Percentiles rank a stretch among this genome's conserved stretches.
Conservation (phyloP, 2,797 vertebrate species). For the Sebastolobus altivelis region DNA sequence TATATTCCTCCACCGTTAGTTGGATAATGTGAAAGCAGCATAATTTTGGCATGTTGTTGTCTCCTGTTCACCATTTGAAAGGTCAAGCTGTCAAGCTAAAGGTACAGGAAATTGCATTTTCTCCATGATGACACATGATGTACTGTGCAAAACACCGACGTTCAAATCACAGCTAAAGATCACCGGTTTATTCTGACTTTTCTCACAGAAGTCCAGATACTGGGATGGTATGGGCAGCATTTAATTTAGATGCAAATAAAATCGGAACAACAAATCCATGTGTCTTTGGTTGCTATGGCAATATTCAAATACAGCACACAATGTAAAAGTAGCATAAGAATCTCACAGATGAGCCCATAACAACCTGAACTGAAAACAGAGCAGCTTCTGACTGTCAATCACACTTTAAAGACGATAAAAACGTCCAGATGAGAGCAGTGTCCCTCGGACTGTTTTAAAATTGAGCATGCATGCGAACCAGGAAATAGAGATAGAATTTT, state of each 20-base stretch:
- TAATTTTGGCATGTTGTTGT: neutral
- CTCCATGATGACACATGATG: neutral
- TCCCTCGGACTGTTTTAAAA: neutral
- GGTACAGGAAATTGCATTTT: neutral
- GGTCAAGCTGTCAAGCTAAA: neutral
- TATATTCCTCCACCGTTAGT: neutral
- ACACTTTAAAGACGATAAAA: neutral
- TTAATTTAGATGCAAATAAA: conserved; percentile 41
- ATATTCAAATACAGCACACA: conserved; percentile 17
- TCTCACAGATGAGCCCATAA: neutral
- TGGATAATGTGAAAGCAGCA: neutral
- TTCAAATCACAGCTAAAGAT: neutral
- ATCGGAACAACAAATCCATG: neutral
- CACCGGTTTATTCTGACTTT: neutral
- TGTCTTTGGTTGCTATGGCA: conserved; percentile 20
- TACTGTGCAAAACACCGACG: neutral
- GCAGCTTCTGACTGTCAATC: conserved; percentile 4
- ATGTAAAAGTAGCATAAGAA: neutral
- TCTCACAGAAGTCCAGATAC: neutral
- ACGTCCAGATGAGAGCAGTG: neutral
- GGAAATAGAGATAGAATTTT: neutral
- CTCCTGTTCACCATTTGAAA: neutral
- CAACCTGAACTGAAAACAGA: neutral
- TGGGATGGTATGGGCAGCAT: neutral
- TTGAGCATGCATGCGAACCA: neutral